A percentile compares a stretch with the other conserved stretches of the same genome.
Evolutionary conservation across 2,888 invertebrate species (phyloP).

Genomic region (Pseudanteris insignis): DNA sequence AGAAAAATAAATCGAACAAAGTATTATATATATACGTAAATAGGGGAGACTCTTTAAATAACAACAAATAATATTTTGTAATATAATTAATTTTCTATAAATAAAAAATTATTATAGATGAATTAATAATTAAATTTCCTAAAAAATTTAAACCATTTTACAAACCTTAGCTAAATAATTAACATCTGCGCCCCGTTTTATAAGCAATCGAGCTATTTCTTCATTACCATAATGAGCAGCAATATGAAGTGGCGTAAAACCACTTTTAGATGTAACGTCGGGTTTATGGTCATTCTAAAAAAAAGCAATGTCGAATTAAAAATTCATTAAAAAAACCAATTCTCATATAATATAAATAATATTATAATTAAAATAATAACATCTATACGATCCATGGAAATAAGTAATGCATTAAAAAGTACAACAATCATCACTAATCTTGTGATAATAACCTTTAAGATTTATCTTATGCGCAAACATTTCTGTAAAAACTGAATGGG

Average conservation of each 20-base stretch:
- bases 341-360: background rate
- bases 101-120: background rate
- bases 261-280: conserved; percentile 95
- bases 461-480: too few species aligned
- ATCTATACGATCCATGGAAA: too few species aligned
- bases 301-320: too few species aligned
- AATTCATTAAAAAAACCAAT: background rate
- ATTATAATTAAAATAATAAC: background rate
- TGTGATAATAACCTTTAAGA: too few species aligned
- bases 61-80: background rate
- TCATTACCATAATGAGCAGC: conserved; percentile 98
- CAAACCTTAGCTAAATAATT: conserved; percentile 90
- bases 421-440: too few species aligned
- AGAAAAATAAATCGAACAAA: too few species aligned
- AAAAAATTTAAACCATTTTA: background rate
- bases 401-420: too few species aligned
- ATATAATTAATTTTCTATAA: background rate
- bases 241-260: conserved; percentile 98
- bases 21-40: too few species aligned
- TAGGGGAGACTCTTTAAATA: too few species aligned
- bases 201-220: conserved; percentile 87
- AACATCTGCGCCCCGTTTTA: conserved; percentile 92
- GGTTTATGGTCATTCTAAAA: conserved; percentile 92
- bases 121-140: conserved; percentile 23
- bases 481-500: too few species aligned